A percentile compares a stretch with the other conserved stretches of the same genome.
These are phyloP conservation scores for Cochlearius cochlearius DNA, from an alignment of 2,113 vertebrate species.

Conservation along the genomic window DNA sequence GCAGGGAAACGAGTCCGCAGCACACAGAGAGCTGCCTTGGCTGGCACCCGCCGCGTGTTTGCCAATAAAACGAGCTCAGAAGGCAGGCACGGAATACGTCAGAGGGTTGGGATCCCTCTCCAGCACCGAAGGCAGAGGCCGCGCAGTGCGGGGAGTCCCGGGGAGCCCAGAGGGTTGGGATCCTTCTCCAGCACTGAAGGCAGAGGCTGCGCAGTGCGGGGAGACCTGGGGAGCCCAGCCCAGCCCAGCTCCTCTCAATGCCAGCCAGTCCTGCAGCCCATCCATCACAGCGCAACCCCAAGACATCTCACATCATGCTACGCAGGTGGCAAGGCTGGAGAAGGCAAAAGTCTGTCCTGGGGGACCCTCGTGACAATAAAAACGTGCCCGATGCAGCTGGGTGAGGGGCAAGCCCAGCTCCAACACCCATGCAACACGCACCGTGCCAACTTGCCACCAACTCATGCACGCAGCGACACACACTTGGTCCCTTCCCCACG, in stretches of 20 bases:
- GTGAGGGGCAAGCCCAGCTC: neutral
- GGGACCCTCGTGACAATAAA: neutral
- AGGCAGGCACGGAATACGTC: neutral
- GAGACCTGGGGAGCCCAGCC: neutral
- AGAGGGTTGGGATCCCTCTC: neutral
- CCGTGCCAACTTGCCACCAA: neutral
- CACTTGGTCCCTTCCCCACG: fast-evolving
- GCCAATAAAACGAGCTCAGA: neutral
- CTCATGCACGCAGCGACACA: fast-evolving
- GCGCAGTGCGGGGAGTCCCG: fast-evolving
- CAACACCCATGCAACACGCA: neutral
- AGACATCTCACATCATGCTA: neutral
- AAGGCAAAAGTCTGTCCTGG: neutral
- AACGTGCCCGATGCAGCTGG: neutral
- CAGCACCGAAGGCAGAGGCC: neutral
- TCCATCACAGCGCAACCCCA: neutral
- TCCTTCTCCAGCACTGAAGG: neutral
- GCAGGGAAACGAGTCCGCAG: neutral
- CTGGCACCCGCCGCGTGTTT: neutral
- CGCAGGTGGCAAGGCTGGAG: neutral
- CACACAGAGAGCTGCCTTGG: neutral
- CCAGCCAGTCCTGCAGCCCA: neutral
- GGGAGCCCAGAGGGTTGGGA: neutral
- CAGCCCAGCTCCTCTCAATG: neutral
- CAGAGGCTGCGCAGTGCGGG: neutral